Conservation (phyloP, 1,140 invertebrate species). For the Zophobas atratus region DNA sequence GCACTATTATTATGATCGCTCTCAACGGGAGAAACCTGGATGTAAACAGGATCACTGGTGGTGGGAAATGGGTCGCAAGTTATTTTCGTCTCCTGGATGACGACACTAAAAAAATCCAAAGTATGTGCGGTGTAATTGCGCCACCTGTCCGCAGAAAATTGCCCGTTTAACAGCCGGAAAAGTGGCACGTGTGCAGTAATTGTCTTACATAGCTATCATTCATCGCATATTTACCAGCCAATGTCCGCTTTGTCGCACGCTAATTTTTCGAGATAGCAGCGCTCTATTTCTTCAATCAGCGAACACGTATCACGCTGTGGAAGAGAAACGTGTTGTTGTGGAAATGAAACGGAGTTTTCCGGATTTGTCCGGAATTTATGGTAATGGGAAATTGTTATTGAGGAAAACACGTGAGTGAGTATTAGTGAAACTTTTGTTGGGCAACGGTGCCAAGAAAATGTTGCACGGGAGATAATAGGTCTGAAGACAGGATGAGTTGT, state of each 20-base stretch:
- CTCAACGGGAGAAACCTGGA: neutral
- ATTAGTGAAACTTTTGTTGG: neutral
- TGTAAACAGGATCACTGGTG: constrained; percentile 7
- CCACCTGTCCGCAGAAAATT: neutral
- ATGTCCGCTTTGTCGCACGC: neutral
- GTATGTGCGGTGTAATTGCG: neutral
- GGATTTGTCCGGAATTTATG: constrained; percentile 12
- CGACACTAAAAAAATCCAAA: constrained; percentile 3
- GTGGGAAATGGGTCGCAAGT: constrained; percentile 8
- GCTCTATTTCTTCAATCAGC: constrained; percentile 1
- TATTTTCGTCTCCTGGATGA: neutral
- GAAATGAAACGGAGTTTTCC: constrained; percentile 2
- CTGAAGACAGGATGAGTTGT: neutral
- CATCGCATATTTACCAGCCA: too few relatives aligned
- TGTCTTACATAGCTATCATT: too few relatives aligned
- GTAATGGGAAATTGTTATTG: constrained; percentile 31
- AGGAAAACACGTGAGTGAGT: constrained; percentile 1
- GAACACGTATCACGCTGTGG: neutral
- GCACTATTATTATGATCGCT: neutral
- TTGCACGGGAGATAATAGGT: constrained; percentile 2
- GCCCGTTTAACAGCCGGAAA: neutral
- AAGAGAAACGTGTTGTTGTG: neutral
- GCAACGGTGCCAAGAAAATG: constrained; percentile 2
- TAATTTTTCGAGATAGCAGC: neutral
- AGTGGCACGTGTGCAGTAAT: too few relatives aligned